Evolutionary conservation across 2,797 vertebrate species (phyloP), one percentile per base, ranked within the genome.

Genomic region (Emys orbicularis): DNA sequence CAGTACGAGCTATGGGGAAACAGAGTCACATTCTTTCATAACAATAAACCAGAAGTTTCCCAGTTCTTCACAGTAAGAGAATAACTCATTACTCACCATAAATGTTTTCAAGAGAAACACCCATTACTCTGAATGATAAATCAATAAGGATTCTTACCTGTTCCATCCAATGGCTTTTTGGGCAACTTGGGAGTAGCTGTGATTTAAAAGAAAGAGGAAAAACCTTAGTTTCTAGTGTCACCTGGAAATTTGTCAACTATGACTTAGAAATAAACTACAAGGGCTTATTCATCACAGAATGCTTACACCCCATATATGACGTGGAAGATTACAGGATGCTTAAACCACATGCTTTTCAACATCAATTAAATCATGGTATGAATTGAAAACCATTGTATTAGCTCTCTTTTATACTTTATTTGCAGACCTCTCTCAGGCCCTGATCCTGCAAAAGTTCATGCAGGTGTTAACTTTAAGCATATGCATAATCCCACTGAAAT

Each of bases 181-280:
- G 97, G 97, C 3, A 83, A 65, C 81, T 96, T 97, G 83, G 97
- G 97, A 92, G 97, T 98, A 86, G 98, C 97, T 98, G 92, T 81
- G 53, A 85, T 61, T 93, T 65, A 94, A 93, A 1, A 93, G 34
- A 87, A 2, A 86, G 31, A 76, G 94, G 18, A 59, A 84, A 91
- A 77, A 18, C 0, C 16, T 95, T 57, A 96, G 81, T 90, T 23
- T 4, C 0, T 18, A 65, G 37, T 68, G 81, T 23, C 61, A 21
- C 27, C 31, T 0, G 0, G 84, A 93, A 94, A 86, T 0, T 1
- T 9, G 2, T 65, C 34, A 8, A 16, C 52, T 57, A 52, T 54
- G 57, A 6, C 31, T 1, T 15, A 50, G 84, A 81, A 90, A 59
- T 1, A 83, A 84, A 79, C 0, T 0, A 79, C 50, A 54, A 41